phyloP scores from a whole-genome alignment of 2,797 vertebrate genomes.

The Sebastolobus alascanus region DNA sequence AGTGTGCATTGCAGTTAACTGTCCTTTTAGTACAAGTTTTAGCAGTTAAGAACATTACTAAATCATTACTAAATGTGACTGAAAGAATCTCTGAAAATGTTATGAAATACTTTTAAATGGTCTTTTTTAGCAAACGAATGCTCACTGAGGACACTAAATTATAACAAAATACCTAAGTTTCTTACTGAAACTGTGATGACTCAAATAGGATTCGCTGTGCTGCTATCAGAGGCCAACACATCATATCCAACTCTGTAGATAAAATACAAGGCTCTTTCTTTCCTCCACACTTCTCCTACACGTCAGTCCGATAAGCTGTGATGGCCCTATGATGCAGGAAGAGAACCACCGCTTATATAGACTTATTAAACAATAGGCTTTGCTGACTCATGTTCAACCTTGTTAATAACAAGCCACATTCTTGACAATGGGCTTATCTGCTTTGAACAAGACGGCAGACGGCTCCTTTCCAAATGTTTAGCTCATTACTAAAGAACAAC shows the following conservation, averaged over 20 bases:
- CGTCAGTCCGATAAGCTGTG: constrained; percentile 48
- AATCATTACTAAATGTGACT: not conserved
- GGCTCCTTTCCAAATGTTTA: constrained; percentile 32
- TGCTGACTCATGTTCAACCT: constrained; percentile 54
- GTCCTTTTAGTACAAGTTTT: not conserved
- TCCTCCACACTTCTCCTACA: constrained; percentile 25
- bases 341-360: constrained; percentile 32
- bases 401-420: constrained; percentile 36
- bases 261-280: constrained; percentile 37
- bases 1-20: not conserved
- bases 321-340: constrained; percentile 49
- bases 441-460: constrained; percentile 19
- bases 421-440: constrained; percentile 43
- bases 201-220: not conserved
- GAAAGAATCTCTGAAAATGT: not conserved
- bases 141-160: not conserved
- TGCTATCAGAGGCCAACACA: constrained; percentile 5
- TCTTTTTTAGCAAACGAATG: not conserved
- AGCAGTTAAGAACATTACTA: not conserved
- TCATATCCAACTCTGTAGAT: constrained; percentile 42
- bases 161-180: not conserved
- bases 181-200: not conserved
- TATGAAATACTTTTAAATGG: not conserved
- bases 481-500: constrained; percentile 14
- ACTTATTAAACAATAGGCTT: constrained; percentile 60